phyloP scores from a whole-genome alignment of 35 echinoderm and acorn worm species.

The Acanthaster planci region DNA sequence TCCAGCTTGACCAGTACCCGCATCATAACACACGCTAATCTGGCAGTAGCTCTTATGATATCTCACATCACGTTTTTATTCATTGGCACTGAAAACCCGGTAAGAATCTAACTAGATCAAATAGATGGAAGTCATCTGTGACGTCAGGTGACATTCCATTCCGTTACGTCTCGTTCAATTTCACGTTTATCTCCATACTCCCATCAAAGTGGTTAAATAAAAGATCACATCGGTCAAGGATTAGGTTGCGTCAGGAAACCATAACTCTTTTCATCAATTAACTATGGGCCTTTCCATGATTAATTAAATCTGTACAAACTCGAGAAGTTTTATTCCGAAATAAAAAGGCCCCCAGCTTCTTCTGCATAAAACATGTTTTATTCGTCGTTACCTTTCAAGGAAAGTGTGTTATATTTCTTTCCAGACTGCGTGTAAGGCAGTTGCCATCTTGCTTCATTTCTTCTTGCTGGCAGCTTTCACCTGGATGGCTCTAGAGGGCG shows the following conservation, averaged over 20 bases:
- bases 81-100: background rate
- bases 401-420: background rate
- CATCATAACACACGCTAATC: background rate
- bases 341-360: too few species aligned
- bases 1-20: background rate
- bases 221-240: background rate
- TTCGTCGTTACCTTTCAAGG: background rate
- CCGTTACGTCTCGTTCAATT: background rate
- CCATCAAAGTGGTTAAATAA: background rate
- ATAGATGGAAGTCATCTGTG: background rate
- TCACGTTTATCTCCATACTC: background rate
- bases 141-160: background rate
- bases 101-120: background rate
- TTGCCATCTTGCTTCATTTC: constrained; percentile 21
- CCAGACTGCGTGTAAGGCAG: background rate
- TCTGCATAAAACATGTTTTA: background rate
- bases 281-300: too few species aligned
- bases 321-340: too few species aligned
- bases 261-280: too few species aligned
- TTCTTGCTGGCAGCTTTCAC: constrained; percentile 21
- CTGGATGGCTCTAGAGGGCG: constrained; percentile 12
- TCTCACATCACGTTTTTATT: background rate
- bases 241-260: too few species aligned
- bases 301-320: too few species aligned
- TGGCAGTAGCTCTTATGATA: background rate